phyloP scores from a whole-genome alignment of 1,140 invertebrate species.

The Diuraphis noxia region DNA sequence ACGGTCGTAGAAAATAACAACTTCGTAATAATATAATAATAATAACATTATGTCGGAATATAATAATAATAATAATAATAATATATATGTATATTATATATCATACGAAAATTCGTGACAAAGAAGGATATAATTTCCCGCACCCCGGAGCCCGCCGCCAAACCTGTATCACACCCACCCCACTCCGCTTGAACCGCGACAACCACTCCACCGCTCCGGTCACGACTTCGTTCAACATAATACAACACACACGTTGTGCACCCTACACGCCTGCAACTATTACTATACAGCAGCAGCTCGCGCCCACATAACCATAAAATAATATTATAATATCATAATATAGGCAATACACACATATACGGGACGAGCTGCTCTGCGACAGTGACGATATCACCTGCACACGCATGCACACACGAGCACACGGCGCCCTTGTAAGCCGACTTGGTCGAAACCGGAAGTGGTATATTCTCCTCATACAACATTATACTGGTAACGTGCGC shows the following conservation, averaged over 20 bases:
- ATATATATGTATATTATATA: neutral
- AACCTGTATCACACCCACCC: neutral
- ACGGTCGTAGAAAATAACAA: neutral
- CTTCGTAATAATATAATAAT: neutral
- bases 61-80: neutral
- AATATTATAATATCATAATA: neutral
- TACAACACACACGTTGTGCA: neutral
- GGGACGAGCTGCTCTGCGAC: neutral
- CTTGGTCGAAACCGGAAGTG: neutral
- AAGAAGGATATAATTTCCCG: neutral
- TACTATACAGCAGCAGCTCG: neutral
- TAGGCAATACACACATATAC: no score
- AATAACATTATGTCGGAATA: no score
- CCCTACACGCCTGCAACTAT: neutral
- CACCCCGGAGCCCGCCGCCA: neutral
- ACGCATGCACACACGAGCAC: neutral
- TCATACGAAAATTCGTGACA: slow-evolving; percentile 1
- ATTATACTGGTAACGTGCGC: neutral
- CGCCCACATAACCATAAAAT: neutral
- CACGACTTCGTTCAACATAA: neutral
- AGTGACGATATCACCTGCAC: neutral
- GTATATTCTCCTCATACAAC: neutral
- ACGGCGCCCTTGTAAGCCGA: neutral
- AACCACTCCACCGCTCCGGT: neutral
- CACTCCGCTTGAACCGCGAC: no score